Base-by-base conservation (phyloP, 2,888 invertebrate genomes). In the Polyommatus iphigenia region DNA sequence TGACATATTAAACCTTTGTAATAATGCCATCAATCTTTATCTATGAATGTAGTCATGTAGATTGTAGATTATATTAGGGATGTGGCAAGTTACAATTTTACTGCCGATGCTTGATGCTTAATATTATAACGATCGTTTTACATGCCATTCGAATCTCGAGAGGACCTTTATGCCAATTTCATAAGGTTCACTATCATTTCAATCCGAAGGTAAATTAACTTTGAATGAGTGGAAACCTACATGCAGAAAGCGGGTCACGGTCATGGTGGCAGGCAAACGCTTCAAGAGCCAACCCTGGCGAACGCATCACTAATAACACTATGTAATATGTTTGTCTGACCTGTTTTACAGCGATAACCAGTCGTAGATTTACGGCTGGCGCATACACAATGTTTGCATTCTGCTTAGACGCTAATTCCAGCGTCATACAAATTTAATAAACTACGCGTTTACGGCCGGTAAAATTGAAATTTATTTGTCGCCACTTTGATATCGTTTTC, bases 341-440 rank as follows among this genome's bases (percentile, higher is more conserved):
- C 67, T 18, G 67, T 67, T 67, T 32, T 67, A 67, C 67, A 32
- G 29, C 67, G 67, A 67, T 67, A 67, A 67, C 67, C 24, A 67
- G 67, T 67, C 67, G 15, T 67, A 29, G 67, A 67, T 67, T 67
- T 67, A 67, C 67, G 29, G 29, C 67, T 67, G 67, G 29, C 29
- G 67, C 29, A 67, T 67, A 67, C 67, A 67, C 5, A 29, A 29
- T 67, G 67, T 67, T 67, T 67, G 67, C 67, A 67, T 67, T 67
- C 67, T 67, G 29, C 32, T 32, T 67, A 67, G 29, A 32, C 29
- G 29, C 67, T 67, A 67, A 67, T 67, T 67, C 29, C 24, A 67
- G 67, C 29, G 67, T 67, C 13, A 67, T 67, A 67, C 67, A 1
- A 67, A 67, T 67, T 67, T 67, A 29, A 32, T 18, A 67, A 18